Percentiles rank a stretch among this genome's conserved stretches.
Conservation (phyloP, 2,797 vertebrate genomes). For the Emydoidea blandingii region DNA sequence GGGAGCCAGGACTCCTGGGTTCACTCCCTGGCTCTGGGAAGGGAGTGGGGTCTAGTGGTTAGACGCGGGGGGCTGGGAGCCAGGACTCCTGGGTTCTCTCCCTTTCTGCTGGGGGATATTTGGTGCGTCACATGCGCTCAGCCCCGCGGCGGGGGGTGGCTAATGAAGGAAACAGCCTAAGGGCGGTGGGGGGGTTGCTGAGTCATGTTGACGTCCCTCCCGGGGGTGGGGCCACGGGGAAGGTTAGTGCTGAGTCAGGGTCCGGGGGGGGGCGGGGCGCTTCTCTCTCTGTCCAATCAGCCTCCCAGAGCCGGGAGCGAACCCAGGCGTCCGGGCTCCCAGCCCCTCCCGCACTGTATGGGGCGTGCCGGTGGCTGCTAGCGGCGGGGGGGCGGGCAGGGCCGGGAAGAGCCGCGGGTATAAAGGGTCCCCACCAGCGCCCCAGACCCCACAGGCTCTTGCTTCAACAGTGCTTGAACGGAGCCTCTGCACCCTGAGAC, state of each 20-base stretch:
- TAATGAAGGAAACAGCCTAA: not conserved
- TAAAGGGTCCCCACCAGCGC: not conserved
- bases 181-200: not conserved
- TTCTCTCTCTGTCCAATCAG: too few relatives aligned
- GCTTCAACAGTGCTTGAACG: slow-evolving; percentile 70
- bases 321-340: not conserved
- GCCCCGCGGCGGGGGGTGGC: not conserved
- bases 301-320: not conserved
- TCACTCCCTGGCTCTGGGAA: too few relatives aligned
- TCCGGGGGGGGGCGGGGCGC: not conserved
- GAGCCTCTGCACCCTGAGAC: not conserved
- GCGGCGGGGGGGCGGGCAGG: not conserved
- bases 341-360: not conserved
- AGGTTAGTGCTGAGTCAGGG: not conserved
- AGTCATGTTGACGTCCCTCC: not conserved
- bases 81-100: too few relatives aligned
- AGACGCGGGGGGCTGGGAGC: too few relatives aligned
- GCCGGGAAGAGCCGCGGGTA: not conserved
- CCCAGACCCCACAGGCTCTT: not conserved
- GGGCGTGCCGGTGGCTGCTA: not conserved
- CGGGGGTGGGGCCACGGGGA: too few relatives aligned
- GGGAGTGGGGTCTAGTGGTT: too few relatives aligned
- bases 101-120: too few relatives aligned
- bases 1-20: not conserved
- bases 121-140: too few relatives aligned